Conservation (phyloP, 2,888 invertebrate species). For the Coremacera marginata region DNA sequence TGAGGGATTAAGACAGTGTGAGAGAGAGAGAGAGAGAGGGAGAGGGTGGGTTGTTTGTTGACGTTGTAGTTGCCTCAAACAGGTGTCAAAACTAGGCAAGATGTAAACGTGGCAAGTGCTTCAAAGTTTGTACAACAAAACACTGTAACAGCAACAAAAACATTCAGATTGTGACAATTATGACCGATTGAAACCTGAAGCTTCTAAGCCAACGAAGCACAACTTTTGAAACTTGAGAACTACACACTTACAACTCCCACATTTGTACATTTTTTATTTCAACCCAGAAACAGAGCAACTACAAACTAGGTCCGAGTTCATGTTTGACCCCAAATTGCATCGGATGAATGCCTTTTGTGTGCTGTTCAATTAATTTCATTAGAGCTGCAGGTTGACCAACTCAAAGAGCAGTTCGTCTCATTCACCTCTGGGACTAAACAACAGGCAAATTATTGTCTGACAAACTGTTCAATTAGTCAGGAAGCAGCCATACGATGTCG, state of each 20-base stretch:
- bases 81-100: constrained; percentile 56
- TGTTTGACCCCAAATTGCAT: not conserved
- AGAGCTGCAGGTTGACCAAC: constrained; percentile 37
- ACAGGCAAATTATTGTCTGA: constrained; percentile 46
- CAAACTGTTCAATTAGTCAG: constrained; percentile 58
- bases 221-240: too few species aligned
- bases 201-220: too few species aligned
- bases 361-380: constrained; percentile 59
- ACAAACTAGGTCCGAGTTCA: too few species aligned
- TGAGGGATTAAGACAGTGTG: not conserved
- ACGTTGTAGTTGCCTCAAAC: constrained; percentile 49
- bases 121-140: too few species aligned
- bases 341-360: constrained; percentile 38
- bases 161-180: not conserved
- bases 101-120: not conserved
- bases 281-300: too few species aligned
- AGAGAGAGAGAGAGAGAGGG: not conserved
- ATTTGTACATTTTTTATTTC: too few species aligned
- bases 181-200: too few species aligned
- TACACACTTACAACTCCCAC: too few species aligned
- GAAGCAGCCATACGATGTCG: constrained; percentile 37
- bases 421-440: constrained; percentile 1
- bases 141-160: not conserved
- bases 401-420: constrained; percentile 31
- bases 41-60: not conserved